Evolutionary conservation across 2,888 invertebrate genomes (phyloP).

Genomic region (Stomorhina lunata): DNA sequence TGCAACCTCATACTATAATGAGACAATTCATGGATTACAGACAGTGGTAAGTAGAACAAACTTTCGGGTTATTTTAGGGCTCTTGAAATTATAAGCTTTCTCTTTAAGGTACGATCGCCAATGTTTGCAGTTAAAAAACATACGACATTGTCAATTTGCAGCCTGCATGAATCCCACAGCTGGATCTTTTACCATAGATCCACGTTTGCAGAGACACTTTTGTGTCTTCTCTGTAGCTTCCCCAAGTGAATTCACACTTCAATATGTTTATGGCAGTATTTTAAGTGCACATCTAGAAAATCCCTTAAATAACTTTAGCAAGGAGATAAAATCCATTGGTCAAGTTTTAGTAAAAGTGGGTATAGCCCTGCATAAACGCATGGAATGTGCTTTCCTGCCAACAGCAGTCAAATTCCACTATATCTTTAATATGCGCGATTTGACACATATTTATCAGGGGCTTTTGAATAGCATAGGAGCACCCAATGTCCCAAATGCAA

Average conservation of each 20-base stretch:
- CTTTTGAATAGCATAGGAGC: constrained; percentile 90
- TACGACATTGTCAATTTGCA: constrained; percentile 95
- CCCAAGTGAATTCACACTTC: constrained; percentile 89
- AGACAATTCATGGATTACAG: constrained; percentile 96
- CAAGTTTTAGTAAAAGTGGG: constrained; percentile 84
- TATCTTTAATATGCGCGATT: constrained; percentile 93
- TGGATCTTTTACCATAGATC: constrained; percentile 97
- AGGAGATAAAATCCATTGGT: constrained; percentile 76
- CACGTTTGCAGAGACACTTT: constrained; percentile 93
- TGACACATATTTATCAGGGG: constrained; percentile 97
- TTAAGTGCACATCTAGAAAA: constrained; percentile 87
- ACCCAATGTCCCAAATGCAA: constrained; percentile 72
- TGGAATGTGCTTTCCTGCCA: constrained; percentile 90
- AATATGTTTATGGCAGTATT: constrained; percentile 91
- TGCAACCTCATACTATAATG: constrained; percentile 96
- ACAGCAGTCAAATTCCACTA: constrained; percentile 98
- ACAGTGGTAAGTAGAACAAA: constrained; percentile 86
- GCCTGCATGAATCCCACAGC: constrained; percentile 98
- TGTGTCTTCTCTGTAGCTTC: constrained; percentile 92
- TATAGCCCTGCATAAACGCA: constrained; percentile 87
- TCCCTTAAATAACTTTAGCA: constrained; percentile 85
- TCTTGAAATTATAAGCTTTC: not conserved
- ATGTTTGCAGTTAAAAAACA: constrained; percentile 91
- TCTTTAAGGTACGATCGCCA: constrained; percentile 84
- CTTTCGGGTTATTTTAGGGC: not conserved